Evolutionary conservation across 2,113 vertebrate genomes (phyloP).

Genomic region (Leucopsar rothschildi): DNA sequence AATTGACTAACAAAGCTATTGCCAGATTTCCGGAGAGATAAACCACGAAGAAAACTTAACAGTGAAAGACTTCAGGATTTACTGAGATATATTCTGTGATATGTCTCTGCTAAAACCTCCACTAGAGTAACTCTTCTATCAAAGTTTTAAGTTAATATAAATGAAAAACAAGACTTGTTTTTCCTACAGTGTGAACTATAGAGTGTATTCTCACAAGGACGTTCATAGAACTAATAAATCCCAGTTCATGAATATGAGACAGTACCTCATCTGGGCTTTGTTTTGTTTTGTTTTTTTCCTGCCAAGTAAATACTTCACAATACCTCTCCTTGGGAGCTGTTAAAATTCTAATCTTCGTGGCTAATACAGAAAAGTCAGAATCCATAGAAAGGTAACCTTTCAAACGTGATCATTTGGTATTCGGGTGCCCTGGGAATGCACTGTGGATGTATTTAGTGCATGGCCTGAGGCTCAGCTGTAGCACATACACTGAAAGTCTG

Average conservation of each 20-base stretch:
- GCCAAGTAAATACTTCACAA: constrained; percentile 59
- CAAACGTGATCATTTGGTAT: constrained; percentile 63
- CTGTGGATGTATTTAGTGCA: constrained; percentile 58
- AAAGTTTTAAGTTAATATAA: constrained; percentile 53
- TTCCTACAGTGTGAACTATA: constrained; percentile 37
- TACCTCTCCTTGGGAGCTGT: constrained; percentile 62
- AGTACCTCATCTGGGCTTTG: constrained; percentile 63
- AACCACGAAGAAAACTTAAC: not conserved
- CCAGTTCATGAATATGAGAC: constrained; percentile 68
- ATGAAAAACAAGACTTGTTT: constrained; percentile 48
- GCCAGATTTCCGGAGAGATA: constrained; percentile 13
- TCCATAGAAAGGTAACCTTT: constrained; percentile 64
- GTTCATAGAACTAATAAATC: constrained; percentile 50
- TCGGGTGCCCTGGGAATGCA: constrained; percentile 48
- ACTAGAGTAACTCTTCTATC: not conserved
- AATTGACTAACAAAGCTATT: not conserved
- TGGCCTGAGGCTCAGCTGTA: constrained; percentile 60
- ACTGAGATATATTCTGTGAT: not conserved
- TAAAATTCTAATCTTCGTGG: constrained; percentile 63
- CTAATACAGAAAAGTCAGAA: constrained; percentile 63
- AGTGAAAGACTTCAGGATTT: constrained; percentile 13
- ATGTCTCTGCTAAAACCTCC: not conserved
- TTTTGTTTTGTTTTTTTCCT: constrained; percentile 60
- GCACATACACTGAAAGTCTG: constrained; percentile 53
- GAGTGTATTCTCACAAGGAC: constrained; percentile 52